Evolutionary conservation across 2,888 invertebrate genomes (phyloP).

Genomic region (Dryococelus australis): DNA sequence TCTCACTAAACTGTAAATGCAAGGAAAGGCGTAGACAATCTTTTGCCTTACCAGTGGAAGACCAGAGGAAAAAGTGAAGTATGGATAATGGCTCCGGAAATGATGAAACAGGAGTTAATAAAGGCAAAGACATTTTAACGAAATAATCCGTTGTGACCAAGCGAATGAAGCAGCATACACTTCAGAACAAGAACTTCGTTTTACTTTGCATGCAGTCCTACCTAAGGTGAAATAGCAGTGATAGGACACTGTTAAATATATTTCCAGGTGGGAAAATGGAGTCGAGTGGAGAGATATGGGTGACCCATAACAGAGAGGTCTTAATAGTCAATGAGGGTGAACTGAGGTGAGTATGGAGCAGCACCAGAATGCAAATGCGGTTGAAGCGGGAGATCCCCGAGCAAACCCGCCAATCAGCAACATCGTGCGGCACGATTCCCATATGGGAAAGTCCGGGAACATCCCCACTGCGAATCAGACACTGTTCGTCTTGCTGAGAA

Average conservation of each 20-base stretch:
- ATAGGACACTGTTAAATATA: slow-evolving; percentile 76
- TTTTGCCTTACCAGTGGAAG: slow-evolving; percentile 57
- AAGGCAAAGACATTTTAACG: slow-evolving; percentile 80
- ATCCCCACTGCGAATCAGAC: no score
- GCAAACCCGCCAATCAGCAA: no score
- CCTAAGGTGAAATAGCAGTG: slow-evolving; percentile 76
- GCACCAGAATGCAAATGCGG: no score
- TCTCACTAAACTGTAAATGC: not conserved
- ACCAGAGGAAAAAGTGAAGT: slow-evolving; percentile 77
- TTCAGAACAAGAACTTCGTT: slow-evolving; percentile 59
- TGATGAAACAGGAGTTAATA: slow-evolving; percentile 76
- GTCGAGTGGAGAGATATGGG: no score
- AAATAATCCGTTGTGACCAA: slow-evolving; percentile 73
- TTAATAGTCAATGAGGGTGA: no score
- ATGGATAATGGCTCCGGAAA: slow-evolving; percentile 77
- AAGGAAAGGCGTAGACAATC: not conserved
- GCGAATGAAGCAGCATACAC: slow-evolving; percentile 70
- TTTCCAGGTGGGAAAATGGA: slow-evolving; percentile 73
- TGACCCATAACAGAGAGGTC: no score
- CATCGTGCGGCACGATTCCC: no score
- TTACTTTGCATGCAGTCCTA: slow-evolving; percentile 72
- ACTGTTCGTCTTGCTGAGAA: no score
- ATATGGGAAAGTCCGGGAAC: no score
- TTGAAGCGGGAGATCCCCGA: no score
- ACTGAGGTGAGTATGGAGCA: no score